These are phyloP conservation scores for Ruditapes philippinarum DNA, from an alignment of 1,140 invertebrate species.

Conservation along the genomic window DNA sequence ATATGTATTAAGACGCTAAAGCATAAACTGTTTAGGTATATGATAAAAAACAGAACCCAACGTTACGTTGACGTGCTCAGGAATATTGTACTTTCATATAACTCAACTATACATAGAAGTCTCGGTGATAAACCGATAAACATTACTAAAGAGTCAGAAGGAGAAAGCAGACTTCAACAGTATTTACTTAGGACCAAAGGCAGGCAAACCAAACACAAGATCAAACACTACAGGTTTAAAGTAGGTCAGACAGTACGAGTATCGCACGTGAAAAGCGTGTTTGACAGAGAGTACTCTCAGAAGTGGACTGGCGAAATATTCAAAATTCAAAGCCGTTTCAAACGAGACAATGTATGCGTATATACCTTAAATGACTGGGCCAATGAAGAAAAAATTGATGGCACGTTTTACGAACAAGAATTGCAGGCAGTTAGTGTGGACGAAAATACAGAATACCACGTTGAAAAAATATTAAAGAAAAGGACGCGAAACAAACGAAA, in stretches of 20 bases:
- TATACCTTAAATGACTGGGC: slow-evolving; percentile 21
- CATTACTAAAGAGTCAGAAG: slow-evolving; percentile 9
- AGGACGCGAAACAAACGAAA: background rate
- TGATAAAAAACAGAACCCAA: slow-evolving; percentile 26
- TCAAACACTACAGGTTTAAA: slow-evolving; percentile 2
- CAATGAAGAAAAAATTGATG: background rate
- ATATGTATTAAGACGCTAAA: slow-evolving; percentile 39
- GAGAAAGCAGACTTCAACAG: slow-evolving; percentile 19
- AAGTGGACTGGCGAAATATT: slow-evolving; percentile 51
- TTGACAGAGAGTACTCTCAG: slow-evolving; percentile 39
- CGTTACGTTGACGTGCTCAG: background rate
- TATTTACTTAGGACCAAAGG: slow-evolving; percentile 2
- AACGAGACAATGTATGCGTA: background rate
- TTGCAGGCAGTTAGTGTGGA: slow-evolving; percentile 13
- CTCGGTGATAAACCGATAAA: background rate
- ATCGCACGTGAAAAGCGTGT: background rate
- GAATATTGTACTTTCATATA: slow-evolving; percentile 10
- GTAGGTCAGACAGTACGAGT: background rate
- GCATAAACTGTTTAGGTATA: slow-evolving; percentile 44
- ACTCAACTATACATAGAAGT: slow-evolving; percentile 11
- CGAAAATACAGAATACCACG: slow-evolving; percentile 8
- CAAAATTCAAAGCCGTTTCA: slow-evolving; percentile 10
- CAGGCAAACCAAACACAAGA: background rate
- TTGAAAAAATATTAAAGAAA: slow-evolving; percentile 47
- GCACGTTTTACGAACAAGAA: slow-evolving; percentile 37